These are phyloP conservation scores for Mechanitis messenoides DNA, from an alignment of 2,888 invertebrate species.

Conservation along the genomic window DNA sequence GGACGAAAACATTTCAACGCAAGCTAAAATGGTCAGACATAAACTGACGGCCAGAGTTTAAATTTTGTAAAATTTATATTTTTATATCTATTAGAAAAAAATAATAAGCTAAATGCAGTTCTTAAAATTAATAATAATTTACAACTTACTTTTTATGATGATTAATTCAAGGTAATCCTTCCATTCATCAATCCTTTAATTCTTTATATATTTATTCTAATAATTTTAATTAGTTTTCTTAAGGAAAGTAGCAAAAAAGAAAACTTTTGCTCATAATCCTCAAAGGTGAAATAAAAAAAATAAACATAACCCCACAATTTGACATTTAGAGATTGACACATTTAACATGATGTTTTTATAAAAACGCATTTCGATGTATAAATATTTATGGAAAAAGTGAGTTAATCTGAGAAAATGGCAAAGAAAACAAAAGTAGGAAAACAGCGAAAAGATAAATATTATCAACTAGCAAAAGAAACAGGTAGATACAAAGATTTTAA, in stretches of 20 bases:
- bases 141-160: too few relatives aligned
- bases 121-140: too few relatives aligned
- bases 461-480: constrained; percentile 98
- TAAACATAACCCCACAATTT: not conserved
- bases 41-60: too few relatives aligned
- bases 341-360: constrained; percentile 7
- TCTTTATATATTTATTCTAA: too few relatives aligned
- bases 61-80: too few relatives aligned
- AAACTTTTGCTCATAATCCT: not conserved
- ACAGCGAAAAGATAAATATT: constrained; percentile 98
- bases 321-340: not conserved
- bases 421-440: constrained; percentile 98
- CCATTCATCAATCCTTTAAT: too few relatives aligned
- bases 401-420: constrained; percentile 80
- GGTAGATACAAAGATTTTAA: constrained; percentile 72
- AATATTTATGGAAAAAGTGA: not conserved
- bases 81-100: too few relatives aligned
- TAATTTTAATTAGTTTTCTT: not conserved
- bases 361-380: not conserved
- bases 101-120: too few relatives aligned
- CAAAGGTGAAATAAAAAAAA: not conserved
- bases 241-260: not conserved
- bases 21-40: too few relatives aligned
- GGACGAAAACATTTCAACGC: too few relatives aligned
- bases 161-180: too few relatives aligned